These are phyloP conservation scores for Drosophila saltans DNA, from an alignment of 1,140 invertebrate genomes.

Conservation along the genomic window DNA sequence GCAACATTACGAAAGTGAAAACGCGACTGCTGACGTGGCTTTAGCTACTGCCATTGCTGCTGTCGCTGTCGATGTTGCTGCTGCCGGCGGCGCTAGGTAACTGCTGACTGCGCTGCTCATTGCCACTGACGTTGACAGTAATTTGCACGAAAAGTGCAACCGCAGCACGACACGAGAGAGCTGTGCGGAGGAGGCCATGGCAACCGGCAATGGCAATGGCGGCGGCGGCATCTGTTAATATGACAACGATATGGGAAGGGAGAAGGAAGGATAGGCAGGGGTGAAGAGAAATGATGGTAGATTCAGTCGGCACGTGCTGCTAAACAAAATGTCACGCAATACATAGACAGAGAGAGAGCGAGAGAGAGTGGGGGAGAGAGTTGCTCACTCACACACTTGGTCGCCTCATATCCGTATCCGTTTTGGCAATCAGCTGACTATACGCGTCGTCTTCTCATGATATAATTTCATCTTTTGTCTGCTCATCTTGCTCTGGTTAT, in stretches of 20 bases:
- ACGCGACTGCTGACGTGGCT: constrained; percentile 52
- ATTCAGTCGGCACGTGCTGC: constrained; percentile 65
- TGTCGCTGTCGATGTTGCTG: constrained; percentile 25
- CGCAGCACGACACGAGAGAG: constrained; percentile 64
- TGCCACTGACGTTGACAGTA: constrained; percentile 71
- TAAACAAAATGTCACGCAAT: constrained; percentile 65
- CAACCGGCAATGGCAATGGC: neutral
- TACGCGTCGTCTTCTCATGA: neutral
- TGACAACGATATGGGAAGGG: constrained; percentile 14
- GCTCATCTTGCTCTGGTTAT: constrained; percentile 44
- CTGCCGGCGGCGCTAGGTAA: neutral
- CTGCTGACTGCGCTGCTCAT: constrained; percentile 39
- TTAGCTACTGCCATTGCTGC: constrained; percentile 13
- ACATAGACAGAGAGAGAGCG: too few relatives aligned
- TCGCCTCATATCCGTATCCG: constrained; percentile 70
- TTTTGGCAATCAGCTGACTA: constrained; percentile 66
- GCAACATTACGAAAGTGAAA: constrained; percentile 60
- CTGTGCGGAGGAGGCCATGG: too few relatives aligned
- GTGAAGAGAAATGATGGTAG: constrained; percentile 33
- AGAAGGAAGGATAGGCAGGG: constrained; percentile 15
- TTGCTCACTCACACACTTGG: constrained; percentile 22
- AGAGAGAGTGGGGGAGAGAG: too few relatives aligned
- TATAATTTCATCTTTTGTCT: constrained; percentile 59
- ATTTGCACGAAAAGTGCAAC: constrained; percentile 77
- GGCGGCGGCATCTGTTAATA: constrained; percentile 58